A percentile compares a stretch with the other conserved stretches of the same genome.
Evolutionary conservation across 2,113 vertebrate genomes (phyloP).

Genomic region (Ibidorhyncha struthersii): DNA sequence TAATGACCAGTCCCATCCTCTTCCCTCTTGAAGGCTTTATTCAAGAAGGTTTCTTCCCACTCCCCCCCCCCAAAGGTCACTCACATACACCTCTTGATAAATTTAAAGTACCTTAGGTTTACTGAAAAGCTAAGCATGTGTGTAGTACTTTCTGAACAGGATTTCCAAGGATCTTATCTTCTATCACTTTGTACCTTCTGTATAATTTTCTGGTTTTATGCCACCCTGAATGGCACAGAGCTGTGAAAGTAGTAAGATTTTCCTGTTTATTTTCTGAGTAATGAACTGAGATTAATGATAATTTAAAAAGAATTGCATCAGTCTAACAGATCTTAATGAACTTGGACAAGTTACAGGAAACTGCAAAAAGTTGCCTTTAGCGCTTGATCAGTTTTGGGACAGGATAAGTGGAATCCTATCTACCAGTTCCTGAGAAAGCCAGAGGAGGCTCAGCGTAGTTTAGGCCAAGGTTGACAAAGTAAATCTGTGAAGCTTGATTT

Average conservation of each 20-base stretch:
- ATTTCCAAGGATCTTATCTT: neutral
- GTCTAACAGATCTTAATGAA: neutral
- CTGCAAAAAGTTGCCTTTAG: neutral
- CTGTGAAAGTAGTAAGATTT: neutral
- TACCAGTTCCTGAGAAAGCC: neutral
- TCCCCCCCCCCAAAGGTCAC: accelerated
- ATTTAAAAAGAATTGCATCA: neutral
- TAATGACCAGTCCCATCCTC: neutral
- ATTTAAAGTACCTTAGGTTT: neutral
- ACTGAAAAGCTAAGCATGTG: neutral
- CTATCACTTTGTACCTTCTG: neutral
- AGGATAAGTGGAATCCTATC: neutral
- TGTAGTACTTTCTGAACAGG: neutral
- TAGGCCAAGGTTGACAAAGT: neutral
- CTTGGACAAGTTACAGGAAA: neutral
- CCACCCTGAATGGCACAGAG: neutral
- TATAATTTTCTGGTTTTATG: neutral
- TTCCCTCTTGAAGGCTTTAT: neutral
- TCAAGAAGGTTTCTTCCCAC: neutral
- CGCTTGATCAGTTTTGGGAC: neutral
- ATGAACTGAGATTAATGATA: neutral
- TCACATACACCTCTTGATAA: neutral
- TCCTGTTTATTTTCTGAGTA: neutral
- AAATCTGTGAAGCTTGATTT: neutral
- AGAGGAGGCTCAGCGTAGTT: neutral